Conservation (phyloP, 2,113 vertebrate genomes). For the Panthera uncia region DNA sequence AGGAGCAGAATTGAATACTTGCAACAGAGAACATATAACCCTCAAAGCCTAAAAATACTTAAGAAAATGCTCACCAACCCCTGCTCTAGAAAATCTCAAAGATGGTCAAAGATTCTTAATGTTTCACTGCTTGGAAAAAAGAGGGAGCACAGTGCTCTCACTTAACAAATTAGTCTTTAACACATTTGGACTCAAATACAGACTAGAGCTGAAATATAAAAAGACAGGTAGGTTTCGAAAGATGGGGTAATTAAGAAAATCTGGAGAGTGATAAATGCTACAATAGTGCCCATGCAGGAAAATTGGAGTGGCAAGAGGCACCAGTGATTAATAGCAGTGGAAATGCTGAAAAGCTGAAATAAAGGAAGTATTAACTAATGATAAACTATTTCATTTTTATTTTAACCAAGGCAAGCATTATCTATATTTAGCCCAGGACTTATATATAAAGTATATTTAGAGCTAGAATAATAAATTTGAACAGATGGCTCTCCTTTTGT, state of each 20-base stretch:
- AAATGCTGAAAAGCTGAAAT: not conserved
- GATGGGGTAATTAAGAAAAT: not conserved
- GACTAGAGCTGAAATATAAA: not conserved
- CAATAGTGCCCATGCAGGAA: not conserved
- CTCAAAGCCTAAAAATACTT: not conserved
- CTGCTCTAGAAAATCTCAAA: not conserved
- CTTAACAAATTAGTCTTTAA: not conserved
- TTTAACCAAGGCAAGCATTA: not conserved
- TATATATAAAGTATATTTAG: conserved; percentile 12
- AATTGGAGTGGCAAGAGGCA: not conserved
- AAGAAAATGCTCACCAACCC: not conserved
- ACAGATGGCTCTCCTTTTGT: not conserved
- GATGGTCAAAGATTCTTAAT: not conserved
- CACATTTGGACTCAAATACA: not conserved
- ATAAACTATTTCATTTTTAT: not conserved
- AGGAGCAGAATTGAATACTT: not conserved
- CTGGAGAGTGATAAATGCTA: not conserved
- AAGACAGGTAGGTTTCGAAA: not conserved
- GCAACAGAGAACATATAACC: not conserved
- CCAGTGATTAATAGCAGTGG: not conserved
- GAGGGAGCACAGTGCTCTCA: not conserved
- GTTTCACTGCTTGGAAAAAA: not conserved
- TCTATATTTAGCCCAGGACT: not conserved
- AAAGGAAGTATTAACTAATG: not conserved
- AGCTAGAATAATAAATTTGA: not conserved